Evolutionary conservation across 2,888 invertebrate species (phyloP), one percentile per base, ranked within the genome.

Genomic region (Marasmarcha lunaedactyla): DNA sequence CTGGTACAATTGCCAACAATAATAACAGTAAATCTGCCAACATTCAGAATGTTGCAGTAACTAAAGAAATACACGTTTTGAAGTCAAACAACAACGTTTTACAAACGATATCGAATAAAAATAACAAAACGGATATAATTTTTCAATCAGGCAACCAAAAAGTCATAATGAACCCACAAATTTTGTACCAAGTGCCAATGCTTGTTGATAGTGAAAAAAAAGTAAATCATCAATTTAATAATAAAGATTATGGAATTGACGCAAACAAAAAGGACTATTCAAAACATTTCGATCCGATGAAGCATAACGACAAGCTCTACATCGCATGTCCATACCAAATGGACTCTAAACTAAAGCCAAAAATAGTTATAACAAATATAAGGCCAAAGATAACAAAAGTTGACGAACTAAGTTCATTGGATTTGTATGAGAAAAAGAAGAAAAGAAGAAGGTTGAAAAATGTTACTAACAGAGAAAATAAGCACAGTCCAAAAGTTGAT

Each of bases 391-490:
- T 59, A 39, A 41, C 56, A 10, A 67, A 64, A 52, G 26, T 55
- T 30, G 77, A 83, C 11, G 77, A 76, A 51, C 41, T 78, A 1
- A 84, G 84, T 49, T 61, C 79, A 11, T 58, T 87, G 50, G 87
- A 87, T 51, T 51, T 85, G 35, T 87, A 87, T 40, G 87, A 87
- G 48, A 85, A 78, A 51, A 62, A 79, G 42, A 77, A 79, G 50
- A 71, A 81, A 38, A 48, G 84, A 34, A 73, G 81, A 36, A 59
- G 86, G 25, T 46, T 78, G 2, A 79, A 77, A 46, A 61, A 79
- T 49, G 51, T 79, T 41, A 57, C 69, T 0, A 69, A 70, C 35
- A 57, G 64, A 37, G 62, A 62, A 40, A 44, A 45, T 26, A 64
- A 60, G 47, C 54, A 64, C 12, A 45, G 33, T 4, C 55, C 48